Evolutionary conservation across 2,797 vertebrate species (phyloP).

Genomic region (Eulemur coronatus): DNA sequence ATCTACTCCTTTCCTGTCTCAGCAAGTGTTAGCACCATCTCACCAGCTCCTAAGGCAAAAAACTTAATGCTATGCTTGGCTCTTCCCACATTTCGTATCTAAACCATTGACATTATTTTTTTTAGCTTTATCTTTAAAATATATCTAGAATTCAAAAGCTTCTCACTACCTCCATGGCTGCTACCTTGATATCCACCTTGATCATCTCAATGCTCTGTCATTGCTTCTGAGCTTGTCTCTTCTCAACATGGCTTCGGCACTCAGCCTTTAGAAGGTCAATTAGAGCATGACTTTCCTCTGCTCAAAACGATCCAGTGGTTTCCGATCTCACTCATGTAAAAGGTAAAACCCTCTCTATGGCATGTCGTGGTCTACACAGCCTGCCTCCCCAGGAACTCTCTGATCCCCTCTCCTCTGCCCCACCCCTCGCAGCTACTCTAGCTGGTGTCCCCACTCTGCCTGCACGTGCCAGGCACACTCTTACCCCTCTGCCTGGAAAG

Average conservation of each 20-base stretch:
- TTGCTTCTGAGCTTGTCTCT: neutral
- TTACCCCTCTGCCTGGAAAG: neutral
- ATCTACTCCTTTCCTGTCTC: neutral
- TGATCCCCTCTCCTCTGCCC: neutral
- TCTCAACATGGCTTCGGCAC: neutral
- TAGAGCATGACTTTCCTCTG: neutral
- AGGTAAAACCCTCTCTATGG: neutral
- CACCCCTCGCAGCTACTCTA: neutral
- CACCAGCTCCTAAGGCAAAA: neutral
- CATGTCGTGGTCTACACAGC: neutral
- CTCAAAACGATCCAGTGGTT: neutral
- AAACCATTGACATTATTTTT: neutral
- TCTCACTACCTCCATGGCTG: neutral
- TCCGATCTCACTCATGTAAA: neutral
- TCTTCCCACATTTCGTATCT: neutral
- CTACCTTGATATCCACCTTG: neutral
- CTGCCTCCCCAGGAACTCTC: neutral
- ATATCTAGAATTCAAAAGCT: neutral
- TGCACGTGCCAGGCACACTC: too few species aligned
- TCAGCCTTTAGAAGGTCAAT: neutral
- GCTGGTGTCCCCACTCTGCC: fast-evolving
- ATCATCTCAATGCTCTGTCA: neutral
- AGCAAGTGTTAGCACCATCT: neutral
- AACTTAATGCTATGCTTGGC: neutral
- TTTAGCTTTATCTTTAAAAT: neutral